Conservation (phyloP, 2,797 vertebrate species). For the Squalus acanthias region DNA sequence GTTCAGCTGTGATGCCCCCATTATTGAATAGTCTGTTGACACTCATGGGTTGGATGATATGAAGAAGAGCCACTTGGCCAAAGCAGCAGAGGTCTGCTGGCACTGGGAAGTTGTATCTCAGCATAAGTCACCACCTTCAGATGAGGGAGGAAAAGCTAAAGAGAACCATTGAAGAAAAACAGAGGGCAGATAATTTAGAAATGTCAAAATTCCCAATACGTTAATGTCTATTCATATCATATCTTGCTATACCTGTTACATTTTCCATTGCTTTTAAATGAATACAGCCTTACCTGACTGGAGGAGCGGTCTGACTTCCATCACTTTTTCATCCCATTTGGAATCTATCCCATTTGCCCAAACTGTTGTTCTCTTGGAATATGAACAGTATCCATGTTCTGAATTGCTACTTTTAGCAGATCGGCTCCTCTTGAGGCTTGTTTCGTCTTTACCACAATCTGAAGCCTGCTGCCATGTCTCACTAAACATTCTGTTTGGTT, state of each 20-base stretch:
- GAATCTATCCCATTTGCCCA: not conserved
- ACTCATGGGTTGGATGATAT: not conserved
- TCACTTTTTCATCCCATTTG: not conserved
- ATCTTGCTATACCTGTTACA: not conserved
- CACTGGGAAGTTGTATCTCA: not conserved
- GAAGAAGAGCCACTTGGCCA: not conserved
- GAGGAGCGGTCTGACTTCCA: not conserved
- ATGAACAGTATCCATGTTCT: conserved; percentile 3
- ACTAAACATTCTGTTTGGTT: not conserved
- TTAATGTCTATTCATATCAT: not conserved
- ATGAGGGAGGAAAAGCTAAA: not conserved
- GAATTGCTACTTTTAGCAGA: not conserved
- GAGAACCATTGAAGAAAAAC: not conserved
- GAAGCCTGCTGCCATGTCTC: not conserved
- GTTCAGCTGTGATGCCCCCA: not conserved
- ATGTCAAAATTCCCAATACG: not conserved
- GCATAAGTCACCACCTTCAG: not conserved
- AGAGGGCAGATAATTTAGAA: not conserved
- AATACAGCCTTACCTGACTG: not conserved
- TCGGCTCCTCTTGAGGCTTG: not conserved
- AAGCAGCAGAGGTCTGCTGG: not conserved
- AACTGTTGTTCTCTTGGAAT: not conserved
- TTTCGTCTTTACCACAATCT: not conserved
- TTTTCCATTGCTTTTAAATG: not conserved
- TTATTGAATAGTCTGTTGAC: not conserved